phyloP scores from a whole-genome alignment of 2,888 invertebrate genomes.

The Lepidochitona cinerea region DNA sequence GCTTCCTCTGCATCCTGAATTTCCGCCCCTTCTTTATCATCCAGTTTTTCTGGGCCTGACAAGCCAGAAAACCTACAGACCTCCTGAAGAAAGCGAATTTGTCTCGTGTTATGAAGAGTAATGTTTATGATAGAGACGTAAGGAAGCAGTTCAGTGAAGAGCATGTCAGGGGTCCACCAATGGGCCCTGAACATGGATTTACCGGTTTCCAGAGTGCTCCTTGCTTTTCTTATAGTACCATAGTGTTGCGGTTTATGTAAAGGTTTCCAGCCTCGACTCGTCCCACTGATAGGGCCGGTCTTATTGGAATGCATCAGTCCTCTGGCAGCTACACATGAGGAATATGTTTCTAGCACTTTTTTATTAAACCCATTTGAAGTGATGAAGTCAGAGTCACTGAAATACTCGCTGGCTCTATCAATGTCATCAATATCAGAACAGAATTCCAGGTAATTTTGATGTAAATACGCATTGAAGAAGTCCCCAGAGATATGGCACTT shows the following conservation, averaged over 20 bases:
- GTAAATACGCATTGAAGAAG: constrained; percentile 69
- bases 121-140: constrained; percentile 53
- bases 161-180: constrained; percentile 49
- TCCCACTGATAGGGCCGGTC: constrained; percentile 36
- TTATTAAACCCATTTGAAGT: constrained; percentile 74
- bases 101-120: constrained; percentile 54
- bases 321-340: constrained; percentile 60
- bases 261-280: constrained; percentile 64
- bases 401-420: constrained; percentile 76
- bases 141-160: constrained; percentile 56
- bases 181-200: constrained; percentile 18
- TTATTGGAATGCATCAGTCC: constrained; percentile 63
- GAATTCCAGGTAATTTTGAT: constrained; percentile 77
- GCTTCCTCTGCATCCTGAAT: background rate
- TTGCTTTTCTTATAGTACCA: constrained; percentile 42
- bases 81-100: constrained; percentile 56
- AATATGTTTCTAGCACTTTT: constrained; percentile 52
- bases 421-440: constrained; percentile 79
- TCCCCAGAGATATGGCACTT: constrained; percentile 69
- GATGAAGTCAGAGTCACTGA: constrained; percentile 82
- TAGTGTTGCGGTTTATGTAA: constrained; percentile 69
- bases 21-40: background rate
- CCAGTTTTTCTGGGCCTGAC: background rate
- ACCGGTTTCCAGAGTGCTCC: constrained; percentile 45
- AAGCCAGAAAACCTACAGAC: constrained; percentile 48